These are phyloP conservation scores for Sthenelais limicola DNA, from an alignment of 2,888 invertebrate genomes.

Conservation along the genomic window DNA sequence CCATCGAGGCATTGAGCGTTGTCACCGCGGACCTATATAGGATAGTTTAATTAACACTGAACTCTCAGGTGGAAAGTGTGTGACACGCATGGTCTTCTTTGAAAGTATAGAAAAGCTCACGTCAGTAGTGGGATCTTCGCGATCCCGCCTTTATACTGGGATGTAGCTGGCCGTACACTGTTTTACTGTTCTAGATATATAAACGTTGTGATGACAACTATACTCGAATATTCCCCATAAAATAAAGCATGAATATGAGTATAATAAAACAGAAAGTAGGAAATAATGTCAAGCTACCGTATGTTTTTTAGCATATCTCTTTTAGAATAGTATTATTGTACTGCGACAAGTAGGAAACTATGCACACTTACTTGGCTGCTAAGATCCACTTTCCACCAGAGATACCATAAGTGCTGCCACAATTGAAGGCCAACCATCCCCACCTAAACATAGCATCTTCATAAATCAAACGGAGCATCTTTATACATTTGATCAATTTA, in stretches of 20 bases:
- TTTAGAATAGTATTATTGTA: neutral
- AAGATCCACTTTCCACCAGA: slow-evolving; percentile 92
- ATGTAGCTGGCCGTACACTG: no score
- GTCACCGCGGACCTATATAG: slow-evolving; percentile 42
- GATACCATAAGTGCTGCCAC: slow-evolving; percentile 82
- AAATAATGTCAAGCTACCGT: neutral
- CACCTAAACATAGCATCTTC: no score
- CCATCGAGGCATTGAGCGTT: slow-evolving; percentile 84
- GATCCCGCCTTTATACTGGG: no score
- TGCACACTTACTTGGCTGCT: slow-evolving; percentile 75
- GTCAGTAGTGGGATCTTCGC: no score
- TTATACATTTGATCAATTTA: no score
- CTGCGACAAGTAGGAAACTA: no score
- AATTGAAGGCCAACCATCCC: slow-evolving; percentile 97
- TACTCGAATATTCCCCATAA: neutral
- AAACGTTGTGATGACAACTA: neutral
- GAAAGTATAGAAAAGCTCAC: no score
- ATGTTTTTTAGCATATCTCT: neutral
- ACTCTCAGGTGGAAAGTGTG: no score
- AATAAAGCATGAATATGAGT: neutral
- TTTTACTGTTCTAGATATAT: no score
- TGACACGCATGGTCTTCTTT: no score
- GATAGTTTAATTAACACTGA: no score
- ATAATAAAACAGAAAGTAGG: neutral
- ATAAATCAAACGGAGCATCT: no score